Evolutionary conservation across 2,113 vertebrate genomes (phyloP).

Genomic region (Meriones unguiculatus): DNA sequence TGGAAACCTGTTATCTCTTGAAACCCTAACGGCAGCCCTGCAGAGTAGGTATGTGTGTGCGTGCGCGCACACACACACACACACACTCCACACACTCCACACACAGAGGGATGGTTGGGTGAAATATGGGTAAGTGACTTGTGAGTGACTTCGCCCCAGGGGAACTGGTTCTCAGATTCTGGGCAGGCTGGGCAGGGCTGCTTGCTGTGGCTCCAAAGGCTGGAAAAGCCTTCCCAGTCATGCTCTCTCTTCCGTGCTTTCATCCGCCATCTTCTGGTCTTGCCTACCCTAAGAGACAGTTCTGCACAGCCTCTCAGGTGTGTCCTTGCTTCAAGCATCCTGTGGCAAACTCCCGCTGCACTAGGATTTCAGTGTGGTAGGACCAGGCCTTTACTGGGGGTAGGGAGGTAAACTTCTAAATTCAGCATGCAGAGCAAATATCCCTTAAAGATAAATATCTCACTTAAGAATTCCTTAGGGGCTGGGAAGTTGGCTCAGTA

Average conservation of each 20-base stretch:
- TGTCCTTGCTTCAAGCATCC: not conserved
- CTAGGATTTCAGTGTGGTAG: not conserved
- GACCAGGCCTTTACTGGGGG: not conserved
- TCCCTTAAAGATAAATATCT: not conserved
- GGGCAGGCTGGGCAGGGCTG: not conserved
- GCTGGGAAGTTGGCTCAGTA: not conserved
- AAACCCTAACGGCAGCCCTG: not conserved
- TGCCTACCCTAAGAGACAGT: not conserved
- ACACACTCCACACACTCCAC: too few species aligned
- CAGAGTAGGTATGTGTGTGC: not conserved
- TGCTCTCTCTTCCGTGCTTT: not conserved
- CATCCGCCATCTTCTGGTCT: too few species aligned
- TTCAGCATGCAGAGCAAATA: not conserved
- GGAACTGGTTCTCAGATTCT: not conserved
- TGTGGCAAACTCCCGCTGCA: not conserved
- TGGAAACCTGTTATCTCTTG: not conserved
- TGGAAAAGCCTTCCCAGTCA: not conserved
- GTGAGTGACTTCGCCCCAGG: too few species aligned
- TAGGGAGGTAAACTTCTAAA: not conserved
- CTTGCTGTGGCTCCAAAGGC: not conserved
- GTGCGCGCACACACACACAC: too few species aligned
- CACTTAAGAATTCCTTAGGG: not conserved
- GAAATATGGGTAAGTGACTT: not conserved
- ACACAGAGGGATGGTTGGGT: too few species aligned
- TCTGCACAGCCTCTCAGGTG: not conserved